Percentiles rank a stretch among this genome's conserved stretches.
Evolutionary conservation across 2,888 invertebrate genomes (phyloP).

Genomic region (Ceraclea dissimilis): DNA sequence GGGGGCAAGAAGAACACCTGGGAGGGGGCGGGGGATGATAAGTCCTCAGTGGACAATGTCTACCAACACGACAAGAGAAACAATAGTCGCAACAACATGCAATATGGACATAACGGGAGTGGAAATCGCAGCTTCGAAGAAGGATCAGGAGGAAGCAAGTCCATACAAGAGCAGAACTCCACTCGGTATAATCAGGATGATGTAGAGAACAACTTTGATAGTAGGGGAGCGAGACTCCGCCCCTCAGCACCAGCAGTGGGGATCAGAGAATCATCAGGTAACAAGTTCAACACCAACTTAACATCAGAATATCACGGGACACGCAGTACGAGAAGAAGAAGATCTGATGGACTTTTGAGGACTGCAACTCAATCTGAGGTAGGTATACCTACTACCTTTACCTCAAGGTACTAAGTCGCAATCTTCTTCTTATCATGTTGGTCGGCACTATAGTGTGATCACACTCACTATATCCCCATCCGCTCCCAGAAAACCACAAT

Average conservation of each 20-base stretch:
- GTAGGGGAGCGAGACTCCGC: conserved; percentile 9
- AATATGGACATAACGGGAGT: neutral
- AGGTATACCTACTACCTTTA: too few relatives aligned
- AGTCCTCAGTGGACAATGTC: conserved; percentile 10
- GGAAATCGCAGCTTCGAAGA: too few relatives aligned
- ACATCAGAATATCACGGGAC: too few relatives aligned
- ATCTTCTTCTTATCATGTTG: too few relatives aligned
- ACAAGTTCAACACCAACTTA: too few relatives aligned
- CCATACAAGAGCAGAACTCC: conserved; percentile 13
- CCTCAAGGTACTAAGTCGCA: too few relatives aligned
- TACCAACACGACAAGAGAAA: conserved; percentile 15
- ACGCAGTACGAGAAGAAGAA: conserved; percentile 5
- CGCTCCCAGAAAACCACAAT: too few relatives aligned
- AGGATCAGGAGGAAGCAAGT: neutral
- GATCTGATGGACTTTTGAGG: conserved; percentile 12
- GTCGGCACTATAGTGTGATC: too few relatives aligned
- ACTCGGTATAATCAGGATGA: conserved; percentile 5
- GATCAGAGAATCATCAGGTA: too few relatives aligned
- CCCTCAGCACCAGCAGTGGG: conserved; percentile 4
- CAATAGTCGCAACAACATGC: neutral
- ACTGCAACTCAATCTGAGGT: conserved; percentile 19
- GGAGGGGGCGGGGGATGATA: conserved; percentile 16
- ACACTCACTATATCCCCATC: too few relatives aligned
- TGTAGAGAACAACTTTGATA: conserved; percentile 15
- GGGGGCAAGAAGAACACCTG: conserved; percentile 10